A percentile compares a stretch with the other conserved stretches of the same genome.
These are phyloP conservation scores for Chalcosyrphus nemorum DNA, from an alignment of 2,888 invertebrate species.

Conservation along the genomic window DNA sequence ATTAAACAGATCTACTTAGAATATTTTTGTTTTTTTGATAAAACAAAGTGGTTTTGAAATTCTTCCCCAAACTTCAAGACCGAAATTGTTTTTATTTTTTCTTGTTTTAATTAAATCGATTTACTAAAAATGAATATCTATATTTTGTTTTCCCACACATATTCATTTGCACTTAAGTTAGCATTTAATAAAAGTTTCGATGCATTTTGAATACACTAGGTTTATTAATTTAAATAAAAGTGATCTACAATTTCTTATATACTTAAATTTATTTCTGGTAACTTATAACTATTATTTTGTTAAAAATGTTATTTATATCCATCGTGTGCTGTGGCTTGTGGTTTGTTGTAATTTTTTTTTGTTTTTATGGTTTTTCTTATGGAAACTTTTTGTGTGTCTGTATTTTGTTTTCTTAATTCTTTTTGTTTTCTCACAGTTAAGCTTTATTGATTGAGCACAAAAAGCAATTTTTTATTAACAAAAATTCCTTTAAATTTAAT, in stretches of 20 bases:
- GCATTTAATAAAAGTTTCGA: constrained; percentile 77
- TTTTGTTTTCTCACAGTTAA: constrained; percentile 80
- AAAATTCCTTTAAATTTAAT: constrained; percentile 74
- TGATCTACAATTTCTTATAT: constrained; percentile 55
- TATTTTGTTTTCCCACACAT: constrained; percentile 70
- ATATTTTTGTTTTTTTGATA: constrained; percentile 61
- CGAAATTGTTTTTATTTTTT: constrained; percentile 77
- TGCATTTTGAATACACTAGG: constrained; percentile 75
- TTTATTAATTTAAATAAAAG: constrained; percentile 64
- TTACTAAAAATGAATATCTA: constrained; percentile 76
- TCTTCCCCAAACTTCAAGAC: constrained; percentile 82
- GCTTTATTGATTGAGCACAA: constrained; percentile 82
- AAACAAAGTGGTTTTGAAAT: constrained; percentile 81
- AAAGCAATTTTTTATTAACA: constrained; percentile 77
- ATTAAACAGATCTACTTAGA: constrained; percentile 18
- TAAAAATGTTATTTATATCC: constrained; percentile 30
- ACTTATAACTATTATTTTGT: constrained; percentile 50
- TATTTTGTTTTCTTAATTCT: constrained; percentile 59
- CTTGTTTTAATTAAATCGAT: constrained; percentile 60
- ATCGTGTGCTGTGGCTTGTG: constrained; percentile 73
- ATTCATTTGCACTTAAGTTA: constrained; percentile 61
- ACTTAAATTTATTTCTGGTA: constrained; percentile 42
- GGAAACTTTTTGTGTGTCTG: constrained; percentile 58
- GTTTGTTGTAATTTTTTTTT: constrained; percentile 61
- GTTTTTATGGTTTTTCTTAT: constrained; percentile 39